Conservation (phyloP, 2,797 vertebrate genomes). For the Acanthornis magna region DNA sequence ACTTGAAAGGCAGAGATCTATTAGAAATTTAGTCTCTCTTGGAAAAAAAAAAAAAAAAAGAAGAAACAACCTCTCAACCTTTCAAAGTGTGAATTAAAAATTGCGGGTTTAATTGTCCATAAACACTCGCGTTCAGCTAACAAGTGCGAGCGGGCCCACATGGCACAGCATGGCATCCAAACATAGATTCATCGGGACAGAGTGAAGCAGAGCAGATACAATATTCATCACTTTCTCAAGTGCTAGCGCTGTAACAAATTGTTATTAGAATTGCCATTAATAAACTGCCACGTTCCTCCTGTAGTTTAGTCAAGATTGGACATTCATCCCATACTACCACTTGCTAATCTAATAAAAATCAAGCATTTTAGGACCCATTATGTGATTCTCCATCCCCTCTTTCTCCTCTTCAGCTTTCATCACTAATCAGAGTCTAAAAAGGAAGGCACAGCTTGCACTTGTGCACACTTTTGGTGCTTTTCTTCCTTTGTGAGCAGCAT, state of each 20-base stretch:
- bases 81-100: conserved; percentile 24
- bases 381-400: background rate
- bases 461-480: background rate
- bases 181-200: background rate
- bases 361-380: background rate
- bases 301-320: background rate
- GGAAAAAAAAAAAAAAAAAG: background rate
- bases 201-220: conserved; percentile 4
- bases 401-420: background rate
- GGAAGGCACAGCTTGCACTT: background rate
- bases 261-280: conserved; percentile 5
- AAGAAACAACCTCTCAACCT: background rate
- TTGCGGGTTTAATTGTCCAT: conserved; percentile 30
- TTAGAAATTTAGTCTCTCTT: background rate
- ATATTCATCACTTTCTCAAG: background rate
- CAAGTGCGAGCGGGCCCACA: background rate
- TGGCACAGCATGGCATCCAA: background rate
- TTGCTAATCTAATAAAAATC: conserved; percentile 10
- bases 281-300: background rate
- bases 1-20: conserved; percentile 25
- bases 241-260: background rate
- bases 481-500: background rate
- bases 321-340: background rate
- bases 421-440: background rate
- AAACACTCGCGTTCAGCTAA: background rate